Evolutionary conservation across 1,140 invertebrate genomes (phyloP), one percentile per base, ranked within the genome.

Genomic region (Drosophila tsacasi): DNA sequence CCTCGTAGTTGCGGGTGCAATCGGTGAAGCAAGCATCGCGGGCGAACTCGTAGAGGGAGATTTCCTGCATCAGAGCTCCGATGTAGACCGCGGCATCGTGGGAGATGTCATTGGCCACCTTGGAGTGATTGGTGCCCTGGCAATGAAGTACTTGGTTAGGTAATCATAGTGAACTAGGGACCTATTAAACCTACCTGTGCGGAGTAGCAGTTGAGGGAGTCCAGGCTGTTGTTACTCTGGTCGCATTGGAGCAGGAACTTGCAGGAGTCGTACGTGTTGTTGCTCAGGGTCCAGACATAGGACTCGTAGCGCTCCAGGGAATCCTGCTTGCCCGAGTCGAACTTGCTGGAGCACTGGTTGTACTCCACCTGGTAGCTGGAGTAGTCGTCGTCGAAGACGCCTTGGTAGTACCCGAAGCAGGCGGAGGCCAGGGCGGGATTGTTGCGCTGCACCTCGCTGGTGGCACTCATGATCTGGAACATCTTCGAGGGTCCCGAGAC

Each of bases 391-490:
- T 81, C 50, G 8, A 84, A 76, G 5, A 82, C 5, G 10, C 15
- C 35, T 10, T 63, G 54, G 13, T 90, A 89, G 42, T 84, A 69
- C 5, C 44, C 30, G 21, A 89, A 89, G n/a, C 85, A 89, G 8
- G 46, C 37, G 21, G 59, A 0, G 5, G 78, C 44, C 19, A 39
- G 57, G 3, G 42, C 10, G 0, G 85, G 81, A 49, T 89, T 65
- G 8, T 9, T 58, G 52, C 72, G 69, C 32, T 81, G 67, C 9
- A 65, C 6, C 0, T 76, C 71, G 3, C 46, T 76, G 39, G 75
- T 84, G 58, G 59, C 69, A 21, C 69, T 76, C 85, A 89, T 90
- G 6, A 80, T 42, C 49, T 81, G 35, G 17, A 82, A n/a, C 21
- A 87, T 76, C 47, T 67, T 78, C 12, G 81, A 68, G 39, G 73